Evolutionary conservation across 2,113 vertebrate species (phyloP).

Genomic region (Pterocles gutturalis): DNA sequence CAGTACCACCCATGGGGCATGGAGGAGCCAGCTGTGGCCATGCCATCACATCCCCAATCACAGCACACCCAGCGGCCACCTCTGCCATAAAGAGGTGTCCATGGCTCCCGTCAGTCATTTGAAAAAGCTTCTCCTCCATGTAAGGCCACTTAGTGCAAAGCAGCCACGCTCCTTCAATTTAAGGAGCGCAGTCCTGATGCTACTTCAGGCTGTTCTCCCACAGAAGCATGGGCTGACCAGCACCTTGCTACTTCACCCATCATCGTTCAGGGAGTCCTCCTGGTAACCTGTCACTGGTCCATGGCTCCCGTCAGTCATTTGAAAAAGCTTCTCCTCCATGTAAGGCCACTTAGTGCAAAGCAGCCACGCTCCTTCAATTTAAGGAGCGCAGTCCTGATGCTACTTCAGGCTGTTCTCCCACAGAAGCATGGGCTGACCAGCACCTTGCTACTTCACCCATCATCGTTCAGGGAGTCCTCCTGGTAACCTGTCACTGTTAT

Average conservation of each 20-base stretch:
- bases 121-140: not conserved
- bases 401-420: not conserved
- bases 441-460: accelerated
- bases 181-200: not conserved
- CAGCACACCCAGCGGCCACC: not conserved
- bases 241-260: accelerated
- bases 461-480: not conserved
- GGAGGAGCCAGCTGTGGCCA: not conserved
- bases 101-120: not conserved
- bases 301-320: not conserved
- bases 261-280: not conserved
- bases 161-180: not conserved
- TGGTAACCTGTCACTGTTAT: not conserved
- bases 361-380: not conserved
- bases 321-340: not conserved
- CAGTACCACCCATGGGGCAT: not conserved
- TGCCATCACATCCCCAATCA: not conserved
- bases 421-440: not conserved
- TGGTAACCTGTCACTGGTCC: not conserved
- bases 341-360: not conserved
- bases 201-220: not conserved
- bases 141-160: not conserved
- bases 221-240: not conserved
- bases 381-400: not conserved
- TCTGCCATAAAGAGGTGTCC: not conserved